These are phyloP conservation scores for Euzophera pinguis DNA, from an alignment of 2,888 invertebrate genomes.

Conservation along the genomic window DNA sequence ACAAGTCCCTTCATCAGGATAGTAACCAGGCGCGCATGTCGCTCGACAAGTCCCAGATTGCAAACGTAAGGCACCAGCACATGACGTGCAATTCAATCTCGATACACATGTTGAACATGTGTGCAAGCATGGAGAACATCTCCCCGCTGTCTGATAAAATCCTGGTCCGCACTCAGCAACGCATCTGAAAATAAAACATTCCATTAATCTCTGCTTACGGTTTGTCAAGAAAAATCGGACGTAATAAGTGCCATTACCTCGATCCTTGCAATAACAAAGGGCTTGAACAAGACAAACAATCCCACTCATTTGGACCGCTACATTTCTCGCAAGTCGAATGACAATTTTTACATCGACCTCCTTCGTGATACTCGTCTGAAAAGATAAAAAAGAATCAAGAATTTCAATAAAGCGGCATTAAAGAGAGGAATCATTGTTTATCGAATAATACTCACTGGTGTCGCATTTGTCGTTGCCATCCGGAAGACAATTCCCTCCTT, in stretches of 20 bases:
- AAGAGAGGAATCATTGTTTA: conserved; percentile 31
- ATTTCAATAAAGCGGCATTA: conserved; percentile 23
- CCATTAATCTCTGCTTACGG: conserved; percentile 5
- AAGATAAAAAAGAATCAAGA: conserved; percentile 37
- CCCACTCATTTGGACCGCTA: conserved; percentile 87
- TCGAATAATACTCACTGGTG: conserved; percentile 79
- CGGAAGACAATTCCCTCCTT: conserved; percentile 86
- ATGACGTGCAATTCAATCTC: conserved; percentile 89
- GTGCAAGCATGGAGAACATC: conserved; percentile 88
- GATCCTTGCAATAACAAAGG: conserved; percentile 86
- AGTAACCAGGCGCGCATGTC: conserved; percentile 89
- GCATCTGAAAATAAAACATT: conserved; percentile 76
- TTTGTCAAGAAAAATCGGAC: conserved; percentile 31
- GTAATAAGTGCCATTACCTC: conserved; percentile 56
- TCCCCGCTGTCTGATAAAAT: conserved; percentile 85
- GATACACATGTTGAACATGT: conserved; percentile 89
- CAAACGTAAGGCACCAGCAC: conserved; percentile 86
- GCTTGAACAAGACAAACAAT: conserved; percentile 87
- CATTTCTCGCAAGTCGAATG: conserved; percentile 92
- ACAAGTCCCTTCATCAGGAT: conserved; percentile 91
- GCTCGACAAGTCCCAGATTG: conserved; percentile 91
- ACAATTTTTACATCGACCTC: conserved; percentile 88
- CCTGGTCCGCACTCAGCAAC: conserved; percentile 89
- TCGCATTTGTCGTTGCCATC: conserved; percentile 87
- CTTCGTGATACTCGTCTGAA: conserved; percentile 87